Percentiles rank a stretch among this genome's conserved stretches.
phyloP scores from a whole-genome alignment of 2,113 vertebrate genomes.

The Pangasianodon hypophthalmus region DNA sequence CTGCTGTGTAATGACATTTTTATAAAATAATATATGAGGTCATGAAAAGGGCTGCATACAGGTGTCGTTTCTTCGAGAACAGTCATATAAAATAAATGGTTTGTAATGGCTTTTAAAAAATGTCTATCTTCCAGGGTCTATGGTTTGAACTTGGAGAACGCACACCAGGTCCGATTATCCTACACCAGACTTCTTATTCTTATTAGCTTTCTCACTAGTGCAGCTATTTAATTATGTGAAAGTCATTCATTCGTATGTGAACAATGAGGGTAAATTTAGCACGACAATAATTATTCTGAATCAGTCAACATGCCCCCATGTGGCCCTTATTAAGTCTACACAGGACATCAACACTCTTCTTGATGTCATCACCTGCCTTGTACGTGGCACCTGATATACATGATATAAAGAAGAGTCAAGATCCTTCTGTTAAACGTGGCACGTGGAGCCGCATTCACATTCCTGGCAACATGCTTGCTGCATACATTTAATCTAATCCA shows the following conservation, averaged over 20 bases:
- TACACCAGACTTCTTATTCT: neutral
- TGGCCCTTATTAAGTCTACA: neutral
- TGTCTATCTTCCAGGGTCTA: neutral
- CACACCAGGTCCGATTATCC: neutral
- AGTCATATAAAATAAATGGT: neutral
- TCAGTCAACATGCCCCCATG: neutral
- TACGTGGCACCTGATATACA: neutral
- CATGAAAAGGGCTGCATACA: neutral
- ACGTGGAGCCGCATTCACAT: constrained; percentile 42
- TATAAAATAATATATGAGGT: neutral
- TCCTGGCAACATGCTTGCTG: neutral
- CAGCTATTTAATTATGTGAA: neutral
- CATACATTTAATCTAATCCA: constrained; percentile 2
- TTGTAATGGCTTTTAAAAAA: neutral
- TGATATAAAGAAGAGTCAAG: neutral
- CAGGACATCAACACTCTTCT: neutral
- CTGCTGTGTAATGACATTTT: neutral
- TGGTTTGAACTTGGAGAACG: neutral
- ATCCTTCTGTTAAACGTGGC: neutral
- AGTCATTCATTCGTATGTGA: neutral
- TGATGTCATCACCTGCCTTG: neutral
- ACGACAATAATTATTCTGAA: neutral
- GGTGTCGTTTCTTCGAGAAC: neutral
- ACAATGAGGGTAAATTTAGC: neutral
- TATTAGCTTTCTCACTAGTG: neutral